Conservation (phyloP, 2,113 vertebrate species). For the Cochlearius cochlearius region DNA sequence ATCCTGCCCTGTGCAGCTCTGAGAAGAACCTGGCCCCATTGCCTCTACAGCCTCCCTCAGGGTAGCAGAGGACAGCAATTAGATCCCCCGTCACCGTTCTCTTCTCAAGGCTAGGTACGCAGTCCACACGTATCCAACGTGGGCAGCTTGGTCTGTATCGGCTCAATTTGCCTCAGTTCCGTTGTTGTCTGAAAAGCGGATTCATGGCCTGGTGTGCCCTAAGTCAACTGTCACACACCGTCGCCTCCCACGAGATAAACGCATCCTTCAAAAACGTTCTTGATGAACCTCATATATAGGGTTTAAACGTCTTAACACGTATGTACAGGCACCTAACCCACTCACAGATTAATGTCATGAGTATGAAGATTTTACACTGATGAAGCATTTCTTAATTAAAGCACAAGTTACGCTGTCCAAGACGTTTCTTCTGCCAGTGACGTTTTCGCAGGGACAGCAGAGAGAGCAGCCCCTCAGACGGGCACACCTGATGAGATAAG, state of each 20-base stretch:
- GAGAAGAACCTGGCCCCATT: neutral
- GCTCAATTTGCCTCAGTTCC: neutral
- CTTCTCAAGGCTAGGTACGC: neutral
- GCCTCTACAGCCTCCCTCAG: neutral
- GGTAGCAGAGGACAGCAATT: neutral
- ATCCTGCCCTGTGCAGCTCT: neutral
- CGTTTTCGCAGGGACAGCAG: neutral
- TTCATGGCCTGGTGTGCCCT: too few relatives aligned
- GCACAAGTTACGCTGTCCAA: neutral
- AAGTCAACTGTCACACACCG: too few relatives aligned
- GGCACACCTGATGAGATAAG: neutral
- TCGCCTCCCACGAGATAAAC: neutral
- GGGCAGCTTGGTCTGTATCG: neutral
- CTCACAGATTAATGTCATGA: neutral
- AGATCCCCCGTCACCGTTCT: neutral
- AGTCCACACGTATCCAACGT: neutral
- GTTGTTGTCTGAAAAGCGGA: too few relatives aligned
- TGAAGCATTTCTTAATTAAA: neutral
- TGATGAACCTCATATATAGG: neutral
- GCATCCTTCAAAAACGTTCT: neutral
- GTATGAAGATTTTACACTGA: neutral
- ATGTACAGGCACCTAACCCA: neutral
- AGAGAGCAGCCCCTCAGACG: neutral
- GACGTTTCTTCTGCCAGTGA: neutral
- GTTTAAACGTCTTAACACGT: neutral